Conservation (phyloP, 2,888 invertebrate genomes). For the Agonopterix subpropinquella region DNA sequence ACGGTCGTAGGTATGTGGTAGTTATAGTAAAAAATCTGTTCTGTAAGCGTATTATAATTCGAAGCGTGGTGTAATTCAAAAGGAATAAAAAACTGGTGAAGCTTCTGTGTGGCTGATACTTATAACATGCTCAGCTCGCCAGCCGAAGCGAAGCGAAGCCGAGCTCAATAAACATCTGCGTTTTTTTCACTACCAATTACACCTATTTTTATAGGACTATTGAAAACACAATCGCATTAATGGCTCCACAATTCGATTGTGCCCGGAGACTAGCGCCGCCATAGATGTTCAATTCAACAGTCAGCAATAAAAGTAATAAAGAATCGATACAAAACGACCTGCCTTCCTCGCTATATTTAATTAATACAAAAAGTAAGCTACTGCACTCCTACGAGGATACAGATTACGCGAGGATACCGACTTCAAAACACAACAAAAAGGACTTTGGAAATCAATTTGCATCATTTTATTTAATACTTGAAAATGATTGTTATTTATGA, state of each 20-base stretch:
- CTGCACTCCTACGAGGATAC: background rate
- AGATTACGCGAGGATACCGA: background rate
- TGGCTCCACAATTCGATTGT: constrained; percentile 50
- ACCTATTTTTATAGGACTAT: constrained; percentile 55
- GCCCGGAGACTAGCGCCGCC: constrained; percentile 2
- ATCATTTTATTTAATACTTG: background rate
- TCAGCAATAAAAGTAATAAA: constrained; percentile 26
- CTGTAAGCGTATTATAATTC: background rate
- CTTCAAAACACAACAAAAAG: background rate
- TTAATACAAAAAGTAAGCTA: background rate
- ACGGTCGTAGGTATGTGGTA: background rate
- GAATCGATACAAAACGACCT: constrained; percentile 1
- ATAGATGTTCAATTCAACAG: constrained; percentile 38
- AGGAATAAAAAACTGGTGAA: constrained; percentile 17
- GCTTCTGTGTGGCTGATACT: constrained; percentile 34
- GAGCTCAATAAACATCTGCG: constrained; percentile 43
- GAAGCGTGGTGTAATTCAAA: background rate
- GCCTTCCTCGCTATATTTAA: background rate
- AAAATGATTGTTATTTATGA: constrained; percentile 2
- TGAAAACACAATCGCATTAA: constrained; percentile 55
- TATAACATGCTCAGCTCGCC: constrained; percentile 33
- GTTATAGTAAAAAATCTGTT: no score
- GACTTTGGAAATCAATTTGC: background rate
- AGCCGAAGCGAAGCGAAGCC: constrained; percentile 23
- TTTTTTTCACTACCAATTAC: constrained; percentile 61